Evolutionary conservation across 2,888 invertebrate species (phyloP), one percentile per base, ranked within the genome.

Genomic region (Geophilus truncorum): DNA sequence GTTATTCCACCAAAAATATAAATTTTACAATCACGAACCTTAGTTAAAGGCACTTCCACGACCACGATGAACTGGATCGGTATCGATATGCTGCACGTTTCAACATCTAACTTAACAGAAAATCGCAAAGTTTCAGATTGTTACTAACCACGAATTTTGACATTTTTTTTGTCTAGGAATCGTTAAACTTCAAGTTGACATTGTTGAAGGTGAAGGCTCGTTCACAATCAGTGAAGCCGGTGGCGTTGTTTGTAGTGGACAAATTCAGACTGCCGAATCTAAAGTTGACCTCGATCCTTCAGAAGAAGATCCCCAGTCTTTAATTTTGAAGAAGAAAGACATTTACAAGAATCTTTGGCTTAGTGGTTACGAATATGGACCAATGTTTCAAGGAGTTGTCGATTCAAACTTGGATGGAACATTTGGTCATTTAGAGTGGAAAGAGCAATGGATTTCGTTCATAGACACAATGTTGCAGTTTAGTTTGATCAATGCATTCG

Each of bases 381-480:
- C 94, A 40, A 87, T 91, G 12, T 96, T 96, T 90, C 91, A 92
- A 84, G 97, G 97, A 78, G 93, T 98, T 84, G 86, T 89, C 21
- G 87, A 89, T 36, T 90, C 94, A 0, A 93, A 95, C 86, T 91
- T 93, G 84, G 89, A 90, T 84, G 94, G 87, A 85, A 81, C 88
- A 0, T 87, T 86, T 83, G 97, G 96, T 57, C 89, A 91, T 85
- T 89, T 98, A 83, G 89, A 91, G 82, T 98, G 97, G 97, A 91
- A 91, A 81, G 92, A 92, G 83, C 94, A 97, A 88, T 98, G 98
- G 97, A 92, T 98, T 81, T 92, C 96, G 75, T 98, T 93, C 88
- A 92, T 98, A 88, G 98, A 98, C 87, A 96, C 96, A 0, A 95
- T 98, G 93, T 90, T 98, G 77, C 98, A 98, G 88, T 95, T 96